Base-by-base conservation (phyloP, 1,140 invertebrate species). In the Brachionus plicatilis region DNA sequence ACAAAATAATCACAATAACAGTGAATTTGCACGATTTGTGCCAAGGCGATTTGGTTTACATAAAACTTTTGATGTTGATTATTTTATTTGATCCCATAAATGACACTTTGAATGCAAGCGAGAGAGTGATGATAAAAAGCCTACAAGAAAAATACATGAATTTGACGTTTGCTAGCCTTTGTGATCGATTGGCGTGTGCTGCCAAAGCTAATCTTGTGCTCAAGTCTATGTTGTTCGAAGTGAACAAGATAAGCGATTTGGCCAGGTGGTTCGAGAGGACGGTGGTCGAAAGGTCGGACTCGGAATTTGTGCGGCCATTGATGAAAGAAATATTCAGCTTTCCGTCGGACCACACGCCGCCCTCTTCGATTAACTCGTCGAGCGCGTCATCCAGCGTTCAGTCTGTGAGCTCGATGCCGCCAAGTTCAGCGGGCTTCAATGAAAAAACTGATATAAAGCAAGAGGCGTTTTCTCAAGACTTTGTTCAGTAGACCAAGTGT, bases 261-360 rank as follows among this genome's bases (percentile, higher is more conserved):
- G 53, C 20, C 24, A 60, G 11, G 56, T 65, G 53, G 79, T 82
- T 82, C 79, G 79, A 82, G 33, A 60, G 43, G 17, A 45, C 50
- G 20, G 79, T 82, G 11, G 41, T 45, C n/a, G 53, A 82, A 65
- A 82, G 41, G 20, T 60, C 79, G 6, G 43, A 82, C 33, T 68
- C 37, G 2, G 79, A 82, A 37, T 82, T 45, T 20, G 79, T 82
- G 11, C 37, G 79, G 66, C 79, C 79, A 65, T 20, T 82, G 20
- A 82, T 82, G 79, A 82, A 82, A 82, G 79, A 82, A 68, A 53
- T 82, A 24, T 82, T 82, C 17, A 82, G 79, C 27, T 43, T 82
- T 43, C 79, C 79, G 20, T 24, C 20, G 9, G 79, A 82, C n/a
- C 17, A 68, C 27, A 82, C 79, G 17, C 79, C 79, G 20, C 79